phyloP scores from a whole-genome alignment of 2,113 vertebrate genomes.

The Romanogobio albipinnatus region DNA sequence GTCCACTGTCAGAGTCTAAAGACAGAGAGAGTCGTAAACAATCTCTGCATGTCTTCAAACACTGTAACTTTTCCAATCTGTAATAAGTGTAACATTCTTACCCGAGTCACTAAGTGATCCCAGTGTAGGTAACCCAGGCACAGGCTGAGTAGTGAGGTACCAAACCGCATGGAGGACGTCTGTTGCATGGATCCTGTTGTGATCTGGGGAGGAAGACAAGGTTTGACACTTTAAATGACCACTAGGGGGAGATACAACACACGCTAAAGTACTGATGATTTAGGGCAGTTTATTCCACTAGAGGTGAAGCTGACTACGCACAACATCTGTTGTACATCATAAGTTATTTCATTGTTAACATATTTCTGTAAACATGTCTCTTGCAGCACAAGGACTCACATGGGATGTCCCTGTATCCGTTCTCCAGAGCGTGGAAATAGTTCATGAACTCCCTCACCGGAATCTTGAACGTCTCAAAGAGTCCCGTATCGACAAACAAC shows the following conservation, averaged over 20 bases:
- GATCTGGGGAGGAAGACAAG: constrained; percentile 79
- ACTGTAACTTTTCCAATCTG: neutral
- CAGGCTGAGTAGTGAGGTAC: constrained; percentile 94
- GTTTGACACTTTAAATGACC: neutral
- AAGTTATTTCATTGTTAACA: constrained; percentile 3
- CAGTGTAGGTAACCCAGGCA: constrained; percentile 87
- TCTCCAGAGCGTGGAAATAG: constrained; percentile 97
- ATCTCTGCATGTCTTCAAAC: neutral
- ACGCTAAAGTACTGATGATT: neutral
- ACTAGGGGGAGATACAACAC: constrained; percentile 15
- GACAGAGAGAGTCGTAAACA: constrained; percentile 42
- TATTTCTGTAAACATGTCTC: constrained; percentile 6
- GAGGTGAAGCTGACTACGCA: neutral
- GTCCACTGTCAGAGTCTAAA: constrained; percentile 91
- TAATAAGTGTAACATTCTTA: constrained; percentile 58
- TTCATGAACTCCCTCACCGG: constrained; percentile 97
- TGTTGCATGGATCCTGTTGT: constrained; percentile 96
- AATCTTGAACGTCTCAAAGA: constrained; percentile 96
- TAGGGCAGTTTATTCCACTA: neutral
- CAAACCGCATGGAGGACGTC: constrained; percentile 98
- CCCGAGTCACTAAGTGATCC: constrained; percentile 91
- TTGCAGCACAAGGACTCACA: constrained; percentile 81
- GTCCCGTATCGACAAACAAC: constrained; percentile 96
- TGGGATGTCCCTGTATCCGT: constrained; percentile 96
- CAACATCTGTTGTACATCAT: constrained; percentile 4